Percentiles rank a stretch among this genome's conserved stretches.
These are phyloP conservation scores for Leptodactylus fuscus DNA, from an alignment of 2,113 vertebrate genomes.

Conservation along the genomic window DNA sequence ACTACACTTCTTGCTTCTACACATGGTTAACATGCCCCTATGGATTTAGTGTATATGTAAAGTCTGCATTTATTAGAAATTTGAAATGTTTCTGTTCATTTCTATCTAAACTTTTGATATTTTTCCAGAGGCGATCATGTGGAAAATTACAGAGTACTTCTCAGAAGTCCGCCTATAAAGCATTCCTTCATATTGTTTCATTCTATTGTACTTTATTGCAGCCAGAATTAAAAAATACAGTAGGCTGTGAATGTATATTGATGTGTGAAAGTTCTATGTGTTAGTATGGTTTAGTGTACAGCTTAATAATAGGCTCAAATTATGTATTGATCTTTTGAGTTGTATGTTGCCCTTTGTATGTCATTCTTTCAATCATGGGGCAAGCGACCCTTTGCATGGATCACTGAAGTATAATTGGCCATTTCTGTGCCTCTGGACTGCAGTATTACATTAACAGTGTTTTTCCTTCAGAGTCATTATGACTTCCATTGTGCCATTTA, in stretches of 20 bases:
- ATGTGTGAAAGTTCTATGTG: not conserved
- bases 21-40: too few relatives aligned
- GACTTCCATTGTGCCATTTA: constrained; percentile 59
- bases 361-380: constrained; percentile 19
- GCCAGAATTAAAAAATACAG: not conserved
- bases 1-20: too few relatives aligned
- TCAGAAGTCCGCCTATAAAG: too few relatives aligned
- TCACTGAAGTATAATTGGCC: constrained; percentile 48
- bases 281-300: constrained; percentile 1
- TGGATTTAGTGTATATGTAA: too few relatives aligned
- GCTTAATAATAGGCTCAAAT: constrained; percentile 7
- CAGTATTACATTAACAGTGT: constrained; percentile 36
- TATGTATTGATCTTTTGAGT: constrained; percentile 49
- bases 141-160: too few relatives aligned
- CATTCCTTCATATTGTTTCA: too few relatives aligned
- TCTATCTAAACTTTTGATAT: too few relatives aligned
- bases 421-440: constrained; percentile 27
- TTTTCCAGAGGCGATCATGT: too few relatives aligned
- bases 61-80: too few relatives aligned
- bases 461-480: constrained; percentile 65
- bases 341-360: not conserved
- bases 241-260: not conserved
- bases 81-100: too few relatives aligned
- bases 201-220: too few relatives aligned
- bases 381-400: constrained; percentile 30